Evolutionary conservation across 2,797 vertebrate species (phyloP), one percentile per base, ranked within the genome.

Genomic region (Austrolebias charrua): DNA sequence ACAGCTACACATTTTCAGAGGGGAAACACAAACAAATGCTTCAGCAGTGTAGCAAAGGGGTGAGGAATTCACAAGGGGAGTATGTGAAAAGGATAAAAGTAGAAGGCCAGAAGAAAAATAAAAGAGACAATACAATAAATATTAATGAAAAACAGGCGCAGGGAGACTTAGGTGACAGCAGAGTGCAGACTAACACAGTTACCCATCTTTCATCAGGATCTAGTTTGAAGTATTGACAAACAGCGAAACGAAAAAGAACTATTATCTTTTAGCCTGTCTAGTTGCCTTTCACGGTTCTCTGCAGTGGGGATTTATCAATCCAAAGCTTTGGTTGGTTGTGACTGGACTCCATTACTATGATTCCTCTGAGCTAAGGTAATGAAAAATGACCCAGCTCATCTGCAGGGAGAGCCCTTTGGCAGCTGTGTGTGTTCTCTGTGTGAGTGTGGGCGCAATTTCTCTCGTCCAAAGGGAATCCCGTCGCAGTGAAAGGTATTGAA

Each of bases 301-400:
- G 12, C 45, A 77, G 78, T 35, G 6, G 4, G 72, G 71, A 82
- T 88, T 83, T 69, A 81, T 79, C 74, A 72, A 61, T 79, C 78
- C 49, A 63, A 66, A 71, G 81, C 66, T 75, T 78, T 81, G 83
- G 84, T 81, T 85, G 61, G 67, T 57, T 77, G 69, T 55, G 67
- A 63, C 76, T 66, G 71, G 51, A 75, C 86, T 86, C 84, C 79
- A 80, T 86, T 86, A 86, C 40, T 60, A 73, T 80, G 78, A 87
- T 83, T 89, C 73, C 78, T 84, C 76, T 66, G 76, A 88, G 80
- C 73, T 67, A 76, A 62, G 38, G 63, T 85, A 83, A 84, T 89
- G 89, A 90, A 88, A 91, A 90, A 88, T 85, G 85, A 91, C 78
- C 89, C 75, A 55, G 71, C 84, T 88, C 86, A 88, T 89, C 85